Conservation (phyloP, 2,113 vertebrate genomes). For the Python bivittatus region DNA sequence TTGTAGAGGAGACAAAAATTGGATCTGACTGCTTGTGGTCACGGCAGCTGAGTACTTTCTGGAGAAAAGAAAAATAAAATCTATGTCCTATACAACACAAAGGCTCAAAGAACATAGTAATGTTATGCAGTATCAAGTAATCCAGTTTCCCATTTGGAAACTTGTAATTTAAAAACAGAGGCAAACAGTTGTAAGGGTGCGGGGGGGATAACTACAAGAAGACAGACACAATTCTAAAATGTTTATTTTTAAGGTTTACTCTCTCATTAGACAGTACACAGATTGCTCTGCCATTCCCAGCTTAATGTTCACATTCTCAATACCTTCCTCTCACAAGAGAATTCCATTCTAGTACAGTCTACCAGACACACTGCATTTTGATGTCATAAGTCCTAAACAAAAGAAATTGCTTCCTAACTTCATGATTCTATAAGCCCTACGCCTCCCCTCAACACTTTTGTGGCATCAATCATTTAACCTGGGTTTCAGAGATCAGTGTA, state of each 20-base stretch:
- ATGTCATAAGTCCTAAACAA: not conserved
- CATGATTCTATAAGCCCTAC: not conserved
- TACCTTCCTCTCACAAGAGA: not conserved
- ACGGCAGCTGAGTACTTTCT: conserved; percentile 20
- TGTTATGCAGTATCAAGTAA: not conserved
- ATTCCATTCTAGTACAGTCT: not conserved
- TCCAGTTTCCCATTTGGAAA: not conserved
- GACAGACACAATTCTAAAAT: not conserved
- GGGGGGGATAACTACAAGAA: not conserved
- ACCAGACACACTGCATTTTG: not conserved
- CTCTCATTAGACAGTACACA: not conserved
- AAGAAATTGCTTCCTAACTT: not conserved
- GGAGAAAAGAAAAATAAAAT: not conserved
- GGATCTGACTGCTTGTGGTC: conserved; percentile 31
- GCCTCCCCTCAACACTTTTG: not conserved
- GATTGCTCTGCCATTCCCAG: not conserved
- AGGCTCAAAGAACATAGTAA: not conserved
- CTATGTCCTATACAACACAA: not conserved
- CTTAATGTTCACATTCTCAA: not conserved
- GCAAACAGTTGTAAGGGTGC: not conserved
- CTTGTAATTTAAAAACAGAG: not conserved
- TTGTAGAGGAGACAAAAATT: conserved; percentile 31
- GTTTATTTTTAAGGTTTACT: not conserved
- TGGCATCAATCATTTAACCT: not conserved
- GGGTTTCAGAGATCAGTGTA: not conserved